These are phyloP conservation scores for Trogon surrucura DNA, from an alignment of 2,113 vertebrate genomes.

Conservation along the genomic window DNA sequence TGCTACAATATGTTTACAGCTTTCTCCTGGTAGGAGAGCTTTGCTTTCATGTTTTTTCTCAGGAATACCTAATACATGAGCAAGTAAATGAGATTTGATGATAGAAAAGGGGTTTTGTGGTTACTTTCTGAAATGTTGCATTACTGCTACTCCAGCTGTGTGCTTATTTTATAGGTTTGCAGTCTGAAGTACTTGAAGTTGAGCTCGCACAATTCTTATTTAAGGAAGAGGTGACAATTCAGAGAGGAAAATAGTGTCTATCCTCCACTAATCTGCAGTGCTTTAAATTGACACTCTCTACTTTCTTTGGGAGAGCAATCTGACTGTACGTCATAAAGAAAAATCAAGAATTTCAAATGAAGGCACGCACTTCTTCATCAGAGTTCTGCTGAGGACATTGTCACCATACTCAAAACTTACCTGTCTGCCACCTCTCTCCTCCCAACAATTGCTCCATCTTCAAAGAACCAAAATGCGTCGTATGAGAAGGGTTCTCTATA, in stretches of 20 bases:
- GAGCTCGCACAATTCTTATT: background rate
- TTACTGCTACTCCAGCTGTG: background rate
- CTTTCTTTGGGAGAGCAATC: background rate
- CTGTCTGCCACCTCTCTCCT: background rate
- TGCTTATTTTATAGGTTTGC: background rate
- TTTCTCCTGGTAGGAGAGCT: background rate
- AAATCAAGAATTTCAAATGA: background rate
- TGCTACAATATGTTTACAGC: background rate
- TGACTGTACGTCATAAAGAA: background rate
- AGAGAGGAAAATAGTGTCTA: background rate
- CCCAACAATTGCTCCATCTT: background rate
- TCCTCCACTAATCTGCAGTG: background rate
- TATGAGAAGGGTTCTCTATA: background rate
- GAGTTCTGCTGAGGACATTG: background rate
- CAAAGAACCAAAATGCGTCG: background rate
- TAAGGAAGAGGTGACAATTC: background rate
- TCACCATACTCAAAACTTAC: background rate
- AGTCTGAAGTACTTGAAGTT: background rate
- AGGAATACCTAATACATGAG: background rate
- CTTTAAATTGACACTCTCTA: background rate
- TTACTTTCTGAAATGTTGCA: background rate
- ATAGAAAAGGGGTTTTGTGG: background rate
- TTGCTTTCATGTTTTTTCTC: background rate
- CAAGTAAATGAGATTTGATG: background rate
- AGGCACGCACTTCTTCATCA: background rate